These are phyloP conservation scores for Corythornis madagascariensis DNA, from an alignment of 2,113 vertebrate genomes.

Conservation along the genomic window DNA sequence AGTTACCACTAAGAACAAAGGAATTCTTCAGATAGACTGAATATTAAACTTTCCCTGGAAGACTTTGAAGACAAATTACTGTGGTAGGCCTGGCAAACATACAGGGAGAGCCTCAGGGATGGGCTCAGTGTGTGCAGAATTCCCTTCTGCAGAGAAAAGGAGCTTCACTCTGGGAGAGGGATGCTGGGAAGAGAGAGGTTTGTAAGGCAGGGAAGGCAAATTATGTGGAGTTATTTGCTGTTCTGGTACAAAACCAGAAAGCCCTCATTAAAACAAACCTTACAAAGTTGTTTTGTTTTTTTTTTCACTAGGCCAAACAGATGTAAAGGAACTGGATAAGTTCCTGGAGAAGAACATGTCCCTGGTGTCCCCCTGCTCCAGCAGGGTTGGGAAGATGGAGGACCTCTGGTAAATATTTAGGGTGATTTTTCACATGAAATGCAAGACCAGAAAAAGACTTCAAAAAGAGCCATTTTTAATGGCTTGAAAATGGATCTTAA, in stretches of 20 bases:
- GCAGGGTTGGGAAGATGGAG: neutral
- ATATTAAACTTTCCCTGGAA: neutral
- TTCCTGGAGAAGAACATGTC: neutral
- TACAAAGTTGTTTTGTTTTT: fast-evolving
- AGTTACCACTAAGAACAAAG: neutral
- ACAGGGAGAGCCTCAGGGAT: neutral
- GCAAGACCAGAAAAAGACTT: neutral
- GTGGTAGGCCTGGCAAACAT: neutral
- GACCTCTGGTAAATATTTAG: neutral
- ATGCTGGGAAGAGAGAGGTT: neutral
- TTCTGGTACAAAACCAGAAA: neutral
- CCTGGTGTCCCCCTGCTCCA: too few relatives aligned
- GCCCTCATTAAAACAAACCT: neutral
- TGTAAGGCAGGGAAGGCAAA: neutral
- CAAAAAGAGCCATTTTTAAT: neutral
- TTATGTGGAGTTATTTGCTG: neutral
- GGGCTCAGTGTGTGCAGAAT: neutral
- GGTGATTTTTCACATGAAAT: neutral
- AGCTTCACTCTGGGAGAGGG: neutral
- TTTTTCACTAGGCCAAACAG: neutral
- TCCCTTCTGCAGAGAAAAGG: too few relatives aligned
- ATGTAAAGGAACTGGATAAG: neutral
- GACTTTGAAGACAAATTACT: neutral
- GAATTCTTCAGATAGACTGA: neutral
- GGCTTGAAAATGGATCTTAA: neutral